These are phyloP conservation scores for Leptestheria dahalacensis DNA, from an alignment of 1,140 invertebrate species.

Conservation along the genomic window DNA sequence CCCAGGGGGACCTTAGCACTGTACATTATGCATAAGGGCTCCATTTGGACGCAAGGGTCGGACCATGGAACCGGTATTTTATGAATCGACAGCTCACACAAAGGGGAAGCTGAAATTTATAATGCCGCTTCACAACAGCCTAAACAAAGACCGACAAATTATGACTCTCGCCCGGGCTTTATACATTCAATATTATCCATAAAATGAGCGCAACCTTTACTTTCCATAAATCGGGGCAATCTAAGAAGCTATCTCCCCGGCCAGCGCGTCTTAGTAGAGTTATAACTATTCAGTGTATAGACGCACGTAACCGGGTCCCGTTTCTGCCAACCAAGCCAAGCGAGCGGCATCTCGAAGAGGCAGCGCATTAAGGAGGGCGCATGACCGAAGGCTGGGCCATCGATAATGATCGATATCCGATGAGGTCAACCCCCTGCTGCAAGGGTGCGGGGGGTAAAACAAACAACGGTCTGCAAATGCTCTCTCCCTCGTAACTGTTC, in stretches of 20 bases:
- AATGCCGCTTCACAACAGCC: not conserved
- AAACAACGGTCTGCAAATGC: conserved; percentile 5
- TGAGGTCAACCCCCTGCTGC: conserved; percentile 12
- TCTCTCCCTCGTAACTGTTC: not conserved
- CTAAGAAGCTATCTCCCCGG: too few species aligned
- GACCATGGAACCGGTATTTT: not conserved
- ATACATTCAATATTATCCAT: too few species aligned
- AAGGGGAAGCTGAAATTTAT: not conserved
- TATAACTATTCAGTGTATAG: too few species aligned
- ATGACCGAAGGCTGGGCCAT: not conserved
- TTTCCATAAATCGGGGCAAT: too few species aligned
- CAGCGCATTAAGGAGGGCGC: not conserved
- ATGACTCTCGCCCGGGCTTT: not conserved
- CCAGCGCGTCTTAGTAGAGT: too few species aligned
- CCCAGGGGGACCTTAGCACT: not conserved
- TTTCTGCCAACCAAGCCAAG: not conserved
- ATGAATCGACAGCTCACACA: not conserved
- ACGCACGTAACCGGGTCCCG: not conserved
- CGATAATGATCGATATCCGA: conserved; percentile 12
- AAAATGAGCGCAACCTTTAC: too few species aligned
- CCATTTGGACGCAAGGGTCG: not conserved
- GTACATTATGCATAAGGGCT: not conserved
- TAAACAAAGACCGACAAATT: not conserved
- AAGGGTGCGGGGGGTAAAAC: conserved; percentile 10
- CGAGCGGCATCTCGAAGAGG: not conserved